Percentiles rank a stretch among this genome's conserved stretches.
These are phyloP conservation scores for Drosophila acutilabella DNA, from an alignment of 2,888 invertebrate species.

Conservation along the genomic window DNA sequence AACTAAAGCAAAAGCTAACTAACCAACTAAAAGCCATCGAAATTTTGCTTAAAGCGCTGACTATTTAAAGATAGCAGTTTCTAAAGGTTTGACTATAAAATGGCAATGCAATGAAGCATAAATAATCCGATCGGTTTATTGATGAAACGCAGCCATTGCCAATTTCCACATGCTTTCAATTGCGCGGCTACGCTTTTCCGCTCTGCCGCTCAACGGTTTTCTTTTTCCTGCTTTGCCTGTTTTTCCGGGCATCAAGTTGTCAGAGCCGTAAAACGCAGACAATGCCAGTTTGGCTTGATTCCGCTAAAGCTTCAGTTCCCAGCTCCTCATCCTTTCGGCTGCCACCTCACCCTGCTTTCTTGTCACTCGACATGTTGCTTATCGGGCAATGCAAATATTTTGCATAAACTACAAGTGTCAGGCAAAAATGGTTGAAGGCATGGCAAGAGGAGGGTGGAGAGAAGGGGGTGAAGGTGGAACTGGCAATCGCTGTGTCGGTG, in stretches of 20 bases:
- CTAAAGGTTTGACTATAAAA: background rate
- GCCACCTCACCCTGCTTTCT: background rate
- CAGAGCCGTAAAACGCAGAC: slow-evolving; percentile 23
- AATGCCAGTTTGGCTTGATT: slow-evolving; percentile 16
- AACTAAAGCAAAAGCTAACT: background rate
- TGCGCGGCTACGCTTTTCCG: slow-evolving; percentile 18
- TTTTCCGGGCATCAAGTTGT: slow-evolving; percentile 37
- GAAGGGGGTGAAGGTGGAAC: background rate
- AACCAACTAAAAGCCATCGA: background rate
- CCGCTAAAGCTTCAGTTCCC: background rate
- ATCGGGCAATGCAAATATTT: slow-evolving; percentile 55
- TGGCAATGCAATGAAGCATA: slow-evolving; percentile 2
- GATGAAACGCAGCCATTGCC: slow-evolving; percentile 22
- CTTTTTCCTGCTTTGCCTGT: background rate
- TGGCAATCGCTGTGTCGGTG: background rate
- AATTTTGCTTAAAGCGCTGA: background rate
- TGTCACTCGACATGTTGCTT: slow-evolving; percentile 35
- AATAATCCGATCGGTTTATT: slow-evolving; percentile 26
- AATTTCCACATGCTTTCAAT: slow-evolving; percentile 25
- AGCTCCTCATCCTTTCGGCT: background rate
- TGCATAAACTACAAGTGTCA: slow-evolving; percentile 56
- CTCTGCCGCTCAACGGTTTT: slow-evolving; percentile 7
- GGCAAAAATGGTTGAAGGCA: background rate
- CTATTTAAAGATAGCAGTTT: background rate
- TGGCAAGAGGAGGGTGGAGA: background rate